These are phyloP conservation scores for Staurois parvus DNA, from an alignment of 2,797 vertebrate species.

Conservation along the genomic window DNA sequence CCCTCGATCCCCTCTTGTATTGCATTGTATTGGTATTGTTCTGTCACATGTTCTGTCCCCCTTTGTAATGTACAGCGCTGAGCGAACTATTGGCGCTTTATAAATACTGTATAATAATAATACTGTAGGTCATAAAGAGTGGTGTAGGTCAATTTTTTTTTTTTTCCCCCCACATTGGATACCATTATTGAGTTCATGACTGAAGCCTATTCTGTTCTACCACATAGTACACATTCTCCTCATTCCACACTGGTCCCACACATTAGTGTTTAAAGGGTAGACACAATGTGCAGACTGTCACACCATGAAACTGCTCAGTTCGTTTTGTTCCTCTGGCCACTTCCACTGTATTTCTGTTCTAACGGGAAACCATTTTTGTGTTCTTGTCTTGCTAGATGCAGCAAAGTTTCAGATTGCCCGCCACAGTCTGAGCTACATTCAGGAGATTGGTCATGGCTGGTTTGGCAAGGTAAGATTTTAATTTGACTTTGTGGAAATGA, in stretches of 20 bases:
- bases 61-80: too few species aligned
- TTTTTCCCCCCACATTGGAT: background rate
- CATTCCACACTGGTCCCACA: constrained; percentile 26
- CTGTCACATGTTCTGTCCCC: too few species aligned
- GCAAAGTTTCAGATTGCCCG: constrained; percentile 87
- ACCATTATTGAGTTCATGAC: background rate
- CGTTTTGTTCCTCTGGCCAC: background rate
- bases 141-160: background rate
- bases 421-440: constrained; percentile 95
- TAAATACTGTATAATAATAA: too few species aligned
- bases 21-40: too few species aligned
- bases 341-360: background rate
- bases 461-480: constrained; percentile 90
- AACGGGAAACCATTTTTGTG: background rate
- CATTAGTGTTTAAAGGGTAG: constrained; percentile 9
- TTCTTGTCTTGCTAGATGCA: constrained; percentile 77
- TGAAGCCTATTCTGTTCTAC: constrained; percentile 26
- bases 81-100: too few species aligned
- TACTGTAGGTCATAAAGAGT: too few species aligned
- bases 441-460: constrained; percentile 96
- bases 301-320: background rate
- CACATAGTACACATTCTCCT: constrained; percentile 33
- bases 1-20: too few species aligned
- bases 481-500: background rate
- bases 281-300: background rate